phyloP scores from a whole-genome alignment of 2,113 vertebrate species.

The Grantiella picta region DNA sequence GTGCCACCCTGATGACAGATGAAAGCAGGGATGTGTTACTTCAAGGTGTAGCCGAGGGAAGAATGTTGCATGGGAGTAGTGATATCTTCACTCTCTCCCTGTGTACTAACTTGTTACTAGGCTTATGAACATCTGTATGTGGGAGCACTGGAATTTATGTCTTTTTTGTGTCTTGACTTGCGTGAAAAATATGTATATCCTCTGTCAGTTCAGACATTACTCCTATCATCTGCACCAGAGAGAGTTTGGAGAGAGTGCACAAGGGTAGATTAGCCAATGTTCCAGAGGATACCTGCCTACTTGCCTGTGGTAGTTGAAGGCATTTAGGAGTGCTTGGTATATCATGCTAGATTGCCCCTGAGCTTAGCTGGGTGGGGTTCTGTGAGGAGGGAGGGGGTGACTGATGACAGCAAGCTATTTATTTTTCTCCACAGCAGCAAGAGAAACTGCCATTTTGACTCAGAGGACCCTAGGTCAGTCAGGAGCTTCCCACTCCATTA shows the following conservation, averaged over 20 bases:
- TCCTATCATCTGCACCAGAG: not conserved
- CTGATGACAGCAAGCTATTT: not conserved
- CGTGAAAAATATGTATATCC: not conserved
- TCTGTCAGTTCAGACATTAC: not conserved
- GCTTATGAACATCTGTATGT: not conserved
- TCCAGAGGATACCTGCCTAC: not conserved
- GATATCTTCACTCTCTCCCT: not conserved
- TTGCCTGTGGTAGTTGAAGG: not conserved
- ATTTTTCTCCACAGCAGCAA: conserved; percentile 5
- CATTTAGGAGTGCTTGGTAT: not conserved
- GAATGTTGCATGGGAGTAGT: not conserved
- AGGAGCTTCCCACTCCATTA: not conserved
- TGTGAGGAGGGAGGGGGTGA: not conserved
- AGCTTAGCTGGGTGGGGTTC: not conserved
- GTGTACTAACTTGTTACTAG: not conserved
- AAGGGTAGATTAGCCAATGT: not conserved
- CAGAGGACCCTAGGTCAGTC: not conserved
- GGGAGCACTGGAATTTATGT: not conserved
- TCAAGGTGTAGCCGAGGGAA: not conserved
- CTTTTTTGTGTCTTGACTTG: not conserved
- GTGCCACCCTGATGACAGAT: not conserved
- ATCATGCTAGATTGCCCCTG: not conserved
- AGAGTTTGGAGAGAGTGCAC: not conserved
- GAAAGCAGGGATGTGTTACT: not conserved
- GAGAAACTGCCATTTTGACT: not conserved